Evolutionary conservation across 1,140 invertebrate species (phyloP).

Genomic region (Polypedilum vanderplanki): DNA sequence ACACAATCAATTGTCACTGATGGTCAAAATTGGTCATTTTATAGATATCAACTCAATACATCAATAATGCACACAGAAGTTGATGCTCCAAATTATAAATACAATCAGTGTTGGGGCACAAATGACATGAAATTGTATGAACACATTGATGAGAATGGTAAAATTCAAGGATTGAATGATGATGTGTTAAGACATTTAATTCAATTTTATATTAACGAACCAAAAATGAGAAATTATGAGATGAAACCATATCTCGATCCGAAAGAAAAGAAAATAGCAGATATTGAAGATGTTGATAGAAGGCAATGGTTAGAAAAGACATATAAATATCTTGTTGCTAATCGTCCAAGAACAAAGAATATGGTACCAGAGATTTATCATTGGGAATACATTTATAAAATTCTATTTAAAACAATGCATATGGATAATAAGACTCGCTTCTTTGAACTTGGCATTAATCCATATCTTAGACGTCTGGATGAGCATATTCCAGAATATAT

Average conservation of each 20-base stretch:
- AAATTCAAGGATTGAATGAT: constrained; percentile 73
- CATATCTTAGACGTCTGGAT: constrained; percentile 53
- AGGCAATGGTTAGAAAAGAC: constrained; percentile 58
- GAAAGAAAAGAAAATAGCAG: constrained; percentile 52
- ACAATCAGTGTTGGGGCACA: constrained; percentile 78
- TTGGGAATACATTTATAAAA: constrained; percentile 73
- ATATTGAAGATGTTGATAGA: constrained; percentile 59
- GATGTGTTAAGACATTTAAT: constrained; percentile 66
- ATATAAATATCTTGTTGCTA: constrained; percentile 60
- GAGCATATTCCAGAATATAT: constrained; percentile 60
- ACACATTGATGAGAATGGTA: constrained; percentile 55
- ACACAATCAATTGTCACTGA: constrained; percentile 80
- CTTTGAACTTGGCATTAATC: constrained; percentile 57
- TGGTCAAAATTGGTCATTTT: constrained; percentile 75
- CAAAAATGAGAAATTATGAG: constrained; percentile 49
- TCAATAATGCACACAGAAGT: constrained; percentile 55
- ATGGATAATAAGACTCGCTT: constrained; percentile 58
- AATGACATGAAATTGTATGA: constrained; percentile 67
- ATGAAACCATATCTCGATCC: constrained; percentile 66
- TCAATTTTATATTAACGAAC: constrained; percentile 66
- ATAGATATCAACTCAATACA: constrained; percentile 84
- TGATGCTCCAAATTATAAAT: constrained; percentile 55
- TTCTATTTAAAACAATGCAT: constrained; percentile 55
- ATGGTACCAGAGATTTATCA: constrained; percentile 58
- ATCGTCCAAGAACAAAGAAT: constrained; percentile 51